A percentile compares a stretch with the other conserved stretches of the same genome.
Evolutionary conservation across 2,797 vertebrate genomes (phyloP).

Genomic region (Paedocypris micromegethes): DNA sequence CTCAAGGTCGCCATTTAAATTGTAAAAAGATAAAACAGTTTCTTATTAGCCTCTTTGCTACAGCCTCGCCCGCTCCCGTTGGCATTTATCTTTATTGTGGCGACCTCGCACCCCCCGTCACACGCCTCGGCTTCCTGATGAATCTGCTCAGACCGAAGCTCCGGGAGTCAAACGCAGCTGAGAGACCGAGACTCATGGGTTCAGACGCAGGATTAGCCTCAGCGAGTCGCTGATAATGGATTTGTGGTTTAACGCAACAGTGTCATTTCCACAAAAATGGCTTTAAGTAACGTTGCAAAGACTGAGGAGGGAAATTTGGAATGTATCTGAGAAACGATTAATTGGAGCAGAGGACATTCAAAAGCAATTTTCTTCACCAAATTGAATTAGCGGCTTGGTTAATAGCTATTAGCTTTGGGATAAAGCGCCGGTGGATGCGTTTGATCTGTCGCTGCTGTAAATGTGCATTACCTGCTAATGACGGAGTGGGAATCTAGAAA

Average conservation of each 20-base stretch:
- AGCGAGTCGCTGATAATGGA: constrained; percentile 65
- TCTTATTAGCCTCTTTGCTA: constrained; percentile 84
- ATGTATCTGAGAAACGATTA: constrained; percentile 72
- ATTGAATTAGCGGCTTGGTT: constrained; percentile 73
- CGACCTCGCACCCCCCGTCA: constrained; percentile 68
- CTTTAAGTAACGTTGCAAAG: constrained; percentile 66
- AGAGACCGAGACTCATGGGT: constrained; percentile 53
- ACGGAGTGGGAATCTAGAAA: constrained; percentile 42
- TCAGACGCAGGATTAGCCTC: constrained; percentile 69
- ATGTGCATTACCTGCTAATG: constrained; percentile 47
- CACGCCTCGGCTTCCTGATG: constrained; percentile 70
- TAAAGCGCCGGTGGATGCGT: constrained; percentile 67
- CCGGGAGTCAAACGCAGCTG: constrained; percentile 46
- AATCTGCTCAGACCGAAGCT: constrained; percentile 64
- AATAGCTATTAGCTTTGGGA: constrained; percentile 70
- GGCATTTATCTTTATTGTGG: constrained; percentile 82
- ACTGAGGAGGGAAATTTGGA: constrained; percentile 55
- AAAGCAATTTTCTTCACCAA: constrained; percentile 67
- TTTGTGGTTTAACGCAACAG: constrained; percentile 67
- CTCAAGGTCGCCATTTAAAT: constrained; percentile 91
- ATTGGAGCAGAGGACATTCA: constrained; percentile 72
- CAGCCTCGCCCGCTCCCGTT: constrained; percentile 73
- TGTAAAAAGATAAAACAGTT: constrained; percentile 85
- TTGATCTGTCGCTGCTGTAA: constrained; percentile 49
- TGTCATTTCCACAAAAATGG: constrained; percentile 73